Base-by-base conservation (phyloP, 2,797 vertebrate genomes). In the Sebastes elongatus region DNA sequence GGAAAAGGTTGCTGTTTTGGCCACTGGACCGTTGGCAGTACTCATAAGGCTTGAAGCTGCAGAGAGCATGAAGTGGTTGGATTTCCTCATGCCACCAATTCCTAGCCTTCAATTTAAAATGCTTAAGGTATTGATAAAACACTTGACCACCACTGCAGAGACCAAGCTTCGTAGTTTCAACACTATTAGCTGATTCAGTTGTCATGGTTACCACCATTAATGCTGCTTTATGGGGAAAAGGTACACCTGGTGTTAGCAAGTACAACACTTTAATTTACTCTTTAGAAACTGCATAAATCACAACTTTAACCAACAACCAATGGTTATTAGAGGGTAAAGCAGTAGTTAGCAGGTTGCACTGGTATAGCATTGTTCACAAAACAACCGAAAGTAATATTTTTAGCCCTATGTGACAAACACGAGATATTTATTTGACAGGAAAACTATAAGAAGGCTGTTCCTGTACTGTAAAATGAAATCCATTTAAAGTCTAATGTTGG, bases 21-120 rank as follows among this genome's bases (percentile, higher is more conserved):
- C 76, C 84, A 83, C 27, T 76, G 67, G 22, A 32, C 57, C 57
- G 57, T 77, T 90, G 86, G 80, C 81, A 76, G 42, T 57, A 67
- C 33, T 42, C 52, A 32, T 35, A 13, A 65, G 49, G 55, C 66
- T 63, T 46, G 38, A 69, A 81, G 53, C 55, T 66, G 65, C 20
- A 49, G 42, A 66, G 62, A 25, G 49, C 38, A 71, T n/a, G 62
- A 32, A 46, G 22, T 62, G 33, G 33, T 55, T 70, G 55, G 27
- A 55, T 74, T 74, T 80, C 30, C 20, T 10, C 16, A 42, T 38
- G 61, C 49, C 61, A 78, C 23, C 14, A 55, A 49, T 22, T 49
- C 10, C 16, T 25, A 63, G 20, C 33, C 62, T 20, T 10, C 7
- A 13, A 23, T 56, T 69, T 22, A 30, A 63, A 59, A 72, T 35